Conservation (phyloP, 2,113 vertebrate species). For the Corythoichthys haematopterus region DNA sequence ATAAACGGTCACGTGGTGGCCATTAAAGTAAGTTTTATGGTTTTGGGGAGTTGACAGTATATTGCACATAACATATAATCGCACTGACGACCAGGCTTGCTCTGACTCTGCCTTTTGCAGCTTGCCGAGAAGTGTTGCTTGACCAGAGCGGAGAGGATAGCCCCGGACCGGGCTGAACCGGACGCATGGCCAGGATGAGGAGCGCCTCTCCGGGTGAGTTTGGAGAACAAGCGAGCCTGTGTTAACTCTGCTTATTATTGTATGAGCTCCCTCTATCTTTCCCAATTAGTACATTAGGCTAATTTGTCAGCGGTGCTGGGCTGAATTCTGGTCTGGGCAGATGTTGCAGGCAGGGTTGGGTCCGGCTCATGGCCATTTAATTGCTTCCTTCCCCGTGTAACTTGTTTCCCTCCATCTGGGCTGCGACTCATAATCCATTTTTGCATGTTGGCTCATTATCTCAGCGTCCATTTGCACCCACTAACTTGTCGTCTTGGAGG, state of each 20-base stretch:
- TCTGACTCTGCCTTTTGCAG: slow-evolving; percentile 88
- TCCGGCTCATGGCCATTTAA: slow-evolving; percentile 71
- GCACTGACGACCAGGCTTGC: slow-evolving; percentile 91
- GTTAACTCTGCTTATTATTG: slow-evolving; percentile 62
- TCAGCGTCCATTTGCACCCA: slow-evolving; percentile 63
- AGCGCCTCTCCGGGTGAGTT: slow-evolving; percentile 86
- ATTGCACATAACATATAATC: slow-evolving; percentile 99
- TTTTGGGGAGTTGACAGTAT: slow-evolving; percentile 99
- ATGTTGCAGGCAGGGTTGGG: slow-evolving; percentile 69
- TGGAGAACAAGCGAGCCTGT: slow-evolving; percentile 45
- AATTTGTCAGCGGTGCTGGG: slow-evolving; percentile 67
- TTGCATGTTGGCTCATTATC: slow-evolving; percentile 70
- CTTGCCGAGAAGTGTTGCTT: slow-evolving; percentile 82
- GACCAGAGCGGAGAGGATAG: slow-evolving; percentile 73
- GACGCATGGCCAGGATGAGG: slow-evolving; percentile 68
- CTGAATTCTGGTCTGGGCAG: slow-evolving; percentile 66
- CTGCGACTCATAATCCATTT: slow-evolving; percentile 69
- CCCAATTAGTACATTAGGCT: slow-evolving; percentile 67
- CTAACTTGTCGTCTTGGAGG: slow-evolving; percentile 41
- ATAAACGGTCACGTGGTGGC: slow-evolving; percentile 99
- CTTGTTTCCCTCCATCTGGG: slow-evolving; percentile 71
- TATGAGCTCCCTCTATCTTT: slow-evolving; percentile 58
- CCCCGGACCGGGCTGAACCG: slow-evolving; percentile 55
- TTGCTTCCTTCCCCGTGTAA: slow-evolving; percentile 72
- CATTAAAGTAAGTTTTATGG: slow-evolving; percentile 99